A percentile compares a stretch with the other conserved stretches of the same genome.
Evolutionary conservation across 53 echinoderm and acorn worm genomes (phyloP).

Genomic region (Patiria pectinifera): DNA sequence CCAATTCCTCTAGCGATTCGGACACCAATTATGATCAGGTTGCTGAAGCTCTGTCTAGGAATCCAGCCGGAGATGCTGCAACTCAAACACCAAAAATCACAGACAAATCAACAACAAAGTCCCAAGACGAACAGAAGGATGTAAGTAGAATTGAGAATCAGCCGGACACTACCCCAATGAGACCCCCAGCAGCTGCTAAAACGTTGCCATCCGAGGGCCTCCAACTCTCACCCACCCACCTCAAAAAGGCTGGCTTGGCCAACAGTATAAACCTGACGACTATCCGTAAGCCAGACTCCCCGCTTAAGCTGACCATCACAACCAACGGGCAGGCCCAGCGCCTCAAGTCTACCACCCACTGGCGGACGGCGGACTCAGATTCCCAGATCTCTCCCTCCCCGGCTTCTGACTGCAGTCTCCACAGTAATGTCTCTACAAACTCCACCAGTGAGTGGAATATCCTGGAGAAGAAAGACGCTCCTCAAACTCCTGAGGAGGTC

Average conservation of each 20-base stretch:
- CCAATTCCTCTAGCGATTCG: conserved; percentile 82
- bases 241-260: conserved; percentile 78
- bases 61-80: conserved; percentile 45
- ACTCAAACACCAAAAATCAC: background rate
- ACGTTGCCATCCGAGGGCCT: background rate
- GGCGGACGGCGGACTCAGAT: conserved; percentile 81
- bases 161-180: conserved; percentile 22
- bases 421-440: conserved; percentile 81
- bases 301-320: conserved; percentile 93
- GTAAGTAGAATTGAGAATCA: background rate
- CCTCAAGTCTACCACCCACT: conserved; percentile 80
- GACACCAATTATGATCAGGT: conserved; percentile 88
- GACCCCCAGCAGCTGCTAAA: conserved; percentile 50
- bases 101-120: conserved; percentile 2
- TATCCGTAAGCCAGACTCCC: conserved; percentile 89
- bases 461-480: conserved; percentile 78
- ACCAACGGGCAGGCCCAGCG: conserved; percentile 91
- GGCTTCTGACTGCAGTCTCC: conserved; percentile 90
- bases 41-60: conserved; percentile 72
- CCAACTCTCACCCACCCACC: conserved; percentile 36
- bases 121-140: background rate
- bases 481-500: conserved; percentile 55
- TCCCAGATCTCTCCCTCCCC: conserved; percentile 88
- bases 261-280: conserved; percentile 85
- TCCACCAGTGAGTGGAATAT: conserved; percentile 98